phyloP scores from a whole-genome alignment of 2,888 invertebrate genomes.

The Chrysopilus asiliformis region DNA sequence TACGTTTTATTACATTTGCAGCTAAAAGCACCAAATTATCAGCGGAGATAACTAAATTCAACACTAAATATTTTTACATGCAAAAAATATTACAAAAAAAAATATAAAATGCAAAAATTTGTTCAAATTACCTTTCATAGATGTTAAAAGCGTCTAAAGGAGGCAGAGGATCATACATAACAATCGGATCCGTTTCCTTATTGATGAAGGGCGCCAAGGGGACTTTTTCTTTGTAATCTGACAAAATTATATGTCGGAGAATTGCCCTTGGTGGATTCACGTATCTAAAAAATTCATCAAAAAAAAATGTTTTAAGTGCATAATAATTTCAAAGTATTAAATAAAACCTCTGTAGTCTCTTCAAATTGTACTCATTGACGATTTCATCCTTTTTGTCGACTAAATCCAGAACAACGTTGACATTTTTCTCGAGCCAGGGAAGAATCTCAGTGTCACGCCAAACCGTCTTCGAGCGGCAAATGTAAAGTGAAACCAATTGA shows the following conservation, averaged over 20 bases:
- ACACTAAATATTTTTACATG: not conserved
- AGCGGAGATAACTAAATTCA: conserved; percentile 14
- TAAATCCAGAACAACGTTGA: conserved; percentile 46
- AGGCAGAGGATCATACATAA: conserved; percentile 68
- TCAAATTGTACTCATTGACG: conserved; percentile 46
- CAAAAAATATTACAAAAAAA: too few relatives aligned
- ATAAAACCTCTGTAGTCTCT: conserved; percentile 46
- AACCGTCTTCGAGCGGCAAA: conserved; percentile 55
- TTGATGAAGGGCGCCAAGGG: conserved; percentile 32
- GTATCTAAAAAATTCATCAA: conserved; percentile 15
- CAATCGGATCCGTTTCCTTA: conserved; percentile 38
- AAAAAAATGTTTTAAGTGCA: not conserved
- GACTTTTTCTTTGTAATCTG: conserved; percentile 39
- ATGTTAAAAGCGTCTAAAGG: conserved; percentile 59
- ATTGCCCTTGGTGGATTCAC: conserved; percentile 32
- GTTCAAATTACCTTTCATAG: conserved; percentile 42
- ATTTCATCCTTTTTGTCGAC: conserved; percentile 48
- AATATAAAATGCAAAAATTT: not conserved
- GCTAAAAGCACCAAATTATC: too few relatives aligned
- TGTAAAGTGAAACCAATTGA: conserved; percentile 58
- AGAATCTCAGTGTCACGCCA: conserved; percentile 68
- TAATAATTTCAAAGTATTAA: not conserved
- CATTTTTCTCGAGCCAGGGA: conserved; percentile 64
- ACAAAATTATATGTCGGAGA: conserved; percentile 32
- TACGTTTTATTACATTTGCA: too few relatives aligned